Evolutionary conservation across 2,113 vertebrate species (phyloP).

Genomic region (Rallus limicola): DNA sequence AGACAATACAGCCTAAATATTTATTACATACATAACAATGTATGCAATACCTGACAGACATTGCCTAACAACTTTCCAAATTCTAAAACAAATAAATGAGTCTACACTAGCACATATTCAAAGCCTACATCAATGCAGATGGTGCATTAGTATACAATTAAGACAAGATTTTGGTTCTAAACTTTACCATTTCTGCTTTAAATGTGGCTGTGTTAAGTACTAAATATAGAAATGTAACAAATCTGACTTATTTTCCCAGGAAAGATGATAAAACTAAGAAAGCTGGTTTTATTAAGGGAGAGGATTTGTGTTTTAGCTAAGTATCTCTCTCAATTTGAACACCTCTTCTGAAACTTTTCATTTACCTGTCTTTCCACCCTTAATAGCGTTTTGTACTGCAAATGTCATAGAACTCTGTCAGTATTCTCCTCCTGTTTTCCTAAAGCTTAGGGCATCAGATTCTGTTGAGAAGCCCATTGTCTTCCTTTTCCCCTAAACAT

Average conservation of each 20-base stretch:
- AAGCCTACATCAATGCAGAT: background rate
- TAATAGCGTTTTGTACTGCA: background rate
- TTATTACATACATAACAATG: background rate
- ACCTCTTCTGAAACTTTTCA: background rate
- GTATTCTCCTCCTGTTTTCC: background rate
- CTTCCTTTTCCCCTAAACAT: background rate
- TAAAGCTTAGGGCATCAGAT: background rate
- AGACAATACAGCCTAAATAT: background rate
- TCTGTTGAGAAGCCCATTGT: background rate
- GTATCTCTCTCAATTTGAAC: background rate
- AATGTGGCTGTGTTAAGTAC: background rate
- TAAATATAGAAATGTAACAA: background rate
- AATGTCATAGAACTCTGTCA: background rate
- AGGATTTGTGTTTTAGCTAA: background rate
- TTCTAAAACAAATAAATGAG: background rate
- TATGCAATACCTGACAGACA: background rate
- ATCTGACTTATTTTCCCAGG: background rate
- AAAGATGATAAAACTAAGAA: background rate
- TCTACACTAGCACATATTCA: background rate
- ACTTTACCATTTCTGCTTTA: background rate
- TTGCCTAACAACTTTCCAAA: background rate
- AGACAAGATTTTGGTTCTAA: background rate
- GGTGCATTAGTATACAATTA: background rate
- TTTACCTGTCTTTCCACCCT: background rate
- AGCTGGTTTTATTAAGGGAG: background rate